Conservation (phyloP, 1,140 invertebrate species). For the Trichonephila inaurata region DNA sequence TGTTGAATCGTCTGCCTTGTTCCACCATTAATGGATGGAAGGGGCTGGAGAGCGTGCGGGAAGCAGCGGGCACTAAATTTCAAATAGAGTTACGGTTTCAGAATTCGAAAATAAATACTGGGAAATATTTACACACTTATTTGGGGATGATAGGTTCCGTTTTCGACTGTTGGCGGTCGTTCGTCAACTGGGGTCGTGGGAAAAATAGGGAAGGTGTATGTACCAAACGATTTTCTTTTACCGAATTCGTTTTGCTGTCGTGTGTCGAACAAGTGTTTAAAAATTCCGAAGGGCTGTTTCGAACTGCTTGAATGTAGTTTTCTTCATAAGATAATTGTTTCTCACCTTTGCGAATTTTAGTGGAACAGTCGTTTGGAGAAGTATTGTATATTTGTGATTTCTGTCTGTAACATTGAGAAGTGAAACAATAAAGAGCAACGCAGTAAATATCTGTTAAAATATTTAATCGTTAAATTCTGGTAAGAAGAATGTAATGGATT, state of each 20-base stretch:
- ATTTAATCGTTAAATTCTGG: too few relatives aligned
- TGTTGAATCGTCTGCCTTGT: constrained; percentile 35
- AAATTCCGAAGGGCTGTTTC: constrained; percentile 4
- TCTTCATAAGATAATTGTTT: not conserved
- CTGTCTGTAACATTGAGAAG: too few relatives aligned
- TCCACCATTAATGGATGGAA: constrained; percentile 22
- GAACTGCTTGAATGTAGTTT: not conserved
- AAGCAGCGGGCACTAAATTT: constrained; percentile 40
- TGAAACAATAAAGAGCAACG: too few relatives aligned
- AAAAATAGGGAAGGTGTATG: not conserved
- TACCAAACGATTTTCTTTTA: too few relatives aligned
- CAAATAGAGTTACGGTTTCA: constrained; percentile 29
- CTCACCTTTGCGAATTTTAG: too few relatives aligned
- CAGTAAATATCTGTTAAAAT: too few relatives aligned
- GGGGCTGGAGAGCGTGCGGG: not conserved
- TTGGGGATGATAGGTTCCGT: constrained; percentile 14
- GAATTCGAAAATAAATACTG: constrained; percentile 3
- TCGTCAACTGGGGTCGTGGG: constrained; percentile 22
- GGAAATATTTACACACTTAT: constrained; percentile 31
- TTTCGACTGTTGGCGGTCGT: constrained; percentile 5
- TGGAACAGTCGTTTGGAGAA: too few relatives aligned
- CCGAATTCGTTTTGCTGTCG: not conserved
- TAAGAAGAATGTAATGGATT: too few relatives aligned
- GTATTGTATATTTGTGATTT: too few relatives aligned
- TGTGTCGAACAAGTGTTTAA: not conserved